Percentiles rank a stretch among this genome's conserved stretches.
These are phyloP conservation scores for Helicoverpa zea DNA, from an alignment of 1,140 invertebrate genomes.

Conservation along the genomic window DNA sequence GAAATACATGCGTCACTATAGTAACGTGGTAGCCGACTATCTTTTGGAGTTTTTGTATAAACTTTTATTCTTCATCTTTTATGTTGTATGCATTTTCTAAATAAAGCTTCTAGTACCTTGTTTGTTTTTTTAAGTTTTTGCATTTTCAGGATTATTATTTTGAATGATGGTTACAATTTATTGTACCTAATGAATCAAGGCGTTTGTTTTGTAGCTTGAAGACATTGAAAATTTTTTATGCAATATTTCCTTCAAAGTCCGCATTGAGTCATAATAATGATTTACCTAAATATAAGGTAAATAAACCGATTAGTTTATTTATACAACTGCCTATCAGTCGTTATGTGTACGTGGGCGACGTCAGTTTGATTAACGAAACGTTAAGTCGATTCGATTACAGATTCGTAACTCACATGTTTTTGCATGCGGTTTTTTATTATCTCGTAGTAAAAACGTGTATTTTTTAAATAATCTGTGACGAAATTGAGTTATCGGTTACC, in stretches of 20 bases:
- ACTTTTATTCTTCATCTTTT: too few relatives aligned
- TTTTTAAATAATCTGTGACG: not conserved
- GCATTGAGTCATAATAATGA: not conserved
- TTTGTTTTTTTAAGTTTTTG: too few relatives aligned
- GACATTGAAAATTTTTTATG: too few relatives aligned
- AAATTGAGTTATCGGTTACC: not conserved
- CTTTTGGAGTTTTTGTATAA: too few relatives aligned
- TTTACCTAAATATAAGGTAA: not conserved
- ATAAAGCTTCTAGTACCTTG: too few relatives aligned
- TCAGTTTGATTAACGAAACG: slow-evolving; percentile 22
- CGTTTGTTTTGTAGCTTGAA: too few relatives aligned
- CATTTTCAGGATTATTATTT: too few relatives aligned
- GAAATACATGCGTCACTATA: not conserved
- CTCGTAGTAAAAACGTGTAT: not conserved
- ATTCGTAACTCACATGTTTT: slow-evolving; percentile 1
- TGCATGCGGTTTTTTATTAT: slow-evolving; percentile 1
- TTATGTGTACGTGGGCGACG: not conserved
- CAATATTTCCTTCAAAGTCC: too few relatives aligned
- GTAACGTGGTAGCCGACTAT: too few relatives aligned
- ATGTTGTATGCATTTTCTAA: too few relatives aligned
- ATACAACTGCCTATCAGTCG: not conserved
- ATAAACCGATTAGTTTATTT: not conserved
- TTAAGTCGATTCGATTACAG: not conserved
- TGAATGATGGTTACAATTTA: too few relatives aligned
- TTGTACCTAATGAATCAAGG: too few relatives aligned